Evolutionary conservation across 2,797 vertebrate species (phyloP), one percentile per base, ranked within the genome.

Genomic region (Acestrorhynchus altus): DNA sequence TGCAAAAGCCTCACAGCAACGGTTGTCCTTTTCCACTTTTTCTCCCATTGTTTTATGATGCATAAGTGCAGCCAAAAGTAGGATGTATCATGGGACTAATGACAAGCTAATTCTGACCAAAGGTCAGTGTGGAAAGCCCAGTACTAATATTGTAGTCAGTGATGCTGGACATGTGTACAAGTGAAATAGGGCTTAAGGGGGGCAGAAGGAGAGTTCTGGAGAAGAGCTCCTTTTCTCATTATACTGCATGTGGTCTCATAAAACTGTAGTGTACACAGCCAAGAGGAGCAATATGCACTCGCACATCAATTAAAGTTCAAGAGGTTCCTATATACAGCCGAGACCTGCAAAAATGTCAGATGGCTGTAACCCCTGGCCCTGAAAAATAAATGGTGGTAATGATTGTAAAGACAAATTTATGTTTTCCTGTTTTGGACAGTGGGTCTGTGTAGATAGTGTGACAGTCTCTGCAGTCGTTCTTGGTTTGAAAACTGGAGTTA

Each of bases 241-340:
- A 79, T 72, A 68, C 52, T 61, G 76, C 51, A 69, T 28, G 67
- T 31, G 67, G 63, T 68, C 71, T 60, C 56, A 24, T 80, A 75
- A 78, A 81, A 59, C 57, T 76, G 16, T 46, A 57, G 66, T 15
- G 1, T 59, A 54, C 49, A 12, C 22, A 75, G 80, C 80, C 72
- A 80, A 84, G 64, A 76, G 24, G 76, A 84, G 72, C 75, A 80
- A 13, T 66, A 61, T 49, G 35, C 26, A 35, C 46, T 57, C 73
- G 66, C 39, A 31, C 8, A 52, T 71, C 51, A 60, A 60, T 80
- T 75, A 76, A 78, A 56, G 77, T 82, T 67, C 49, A 66, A 47
- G 68, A 75, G 75, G 74, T 75, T 77, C 65, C 71, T 42, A 15
- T 49, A 31, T 54, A 70, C 24, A 26, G 67, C 22, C 4, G 26